Percentiles rank a stretch among this genome's conserved stretches.
Conservation (phyloP, 2,113 vertebrate species). For the Clupea harengus region DNA sequence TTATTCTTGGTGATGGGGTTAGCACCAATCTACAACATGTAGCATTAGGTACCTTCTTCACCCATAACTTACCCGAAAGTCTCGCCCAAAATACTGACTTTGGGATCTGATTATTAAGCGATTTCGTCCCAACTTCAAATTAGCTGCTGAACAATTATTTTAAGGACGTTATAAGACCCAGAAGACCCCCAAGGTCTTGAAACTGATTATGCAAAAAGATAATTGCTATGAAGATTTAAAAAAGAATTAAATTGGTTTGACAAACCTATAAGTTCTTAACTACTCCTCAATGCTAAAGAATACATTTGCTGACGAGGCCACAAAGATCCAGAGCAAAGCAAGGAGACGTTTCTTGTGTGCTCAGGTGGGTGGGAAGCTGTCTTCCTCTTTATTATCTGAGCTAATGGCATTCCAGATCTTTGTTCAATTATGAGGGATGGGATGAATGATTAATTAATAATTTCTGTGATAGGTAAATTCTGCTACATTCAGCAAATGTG, state of each 20-base stretch:
- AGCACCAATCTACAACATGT: too few relatives aligned
- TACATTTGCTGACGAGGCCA: conserved; percentile 77
- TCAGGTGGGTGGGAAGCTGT: conserved; percentile 68
- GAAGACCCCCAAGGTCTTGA: conserved; percentile 72
- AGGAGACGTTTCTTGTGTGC: conserved; percentile 55
- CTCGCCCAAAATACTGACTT: conserved; percentile 74
- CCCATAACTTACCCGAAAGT: conserved; percentile 61
- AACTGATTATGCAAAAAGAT: conserved; percentile 77
- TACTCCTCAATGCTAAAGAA: conserved; percentile 70
- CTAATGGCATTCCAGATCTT: conserved; percentile 74
- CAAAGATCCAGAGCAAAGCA: conserved; percentile 54
- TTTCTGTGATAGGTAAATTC: conserved; percentile 72
- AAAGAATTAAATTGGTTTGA: conserved; percentile 76
- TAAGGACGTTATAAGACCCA: conserved; percentile 70
- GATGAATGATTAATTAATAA: conserved; percentile 77
- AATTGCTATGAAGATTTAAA: conserved; percentile 79
- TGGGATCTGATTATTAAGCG: conserved; percentile 78
- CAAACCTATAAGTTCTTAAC: conserved; percentile 76
- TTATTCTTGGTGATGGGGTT: neutral
- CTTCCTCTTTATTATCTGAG: conserved; percentile 71
- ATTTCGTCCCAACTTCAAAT: conserved; percentile 76
- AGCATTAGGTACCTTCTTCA: conserved; percentile 62
- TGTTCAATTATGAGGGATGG: conserved; percentile 71
- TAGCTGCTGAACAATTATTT: conserved; percentile 76
- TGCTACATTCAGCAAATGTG: conserved; percentile 71